A percentile compares a stretch with the other conserved stretches of the same genome.
Conservation (phyloP, 2,113 vertebrate species). For the Carettochelys insculpta region DNA sequence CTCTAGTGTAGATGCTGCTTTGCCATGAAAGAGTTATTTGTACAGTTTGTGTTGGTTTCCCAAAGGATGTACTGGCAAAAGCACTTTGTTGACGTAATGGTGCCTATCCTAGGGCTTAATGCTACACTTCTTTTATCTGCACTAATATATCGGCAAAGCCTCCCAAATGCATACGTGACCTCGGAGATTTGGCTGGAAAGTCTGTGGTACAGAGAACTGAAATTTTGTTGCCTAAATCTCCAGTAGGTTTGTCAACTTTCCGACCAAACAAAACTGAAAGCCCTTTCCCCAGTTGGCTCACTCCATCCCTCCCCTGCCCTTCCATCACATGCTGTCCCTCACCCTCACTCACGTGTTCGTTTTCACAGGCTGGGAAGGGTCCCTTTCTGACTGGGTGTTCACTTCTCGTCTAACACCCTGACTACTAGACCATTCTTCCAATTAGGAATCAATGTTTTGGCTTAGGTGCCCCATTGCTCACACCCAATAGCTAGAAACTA, state of each 20-base stretch:
- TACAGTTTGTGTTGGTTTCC: not conserved
- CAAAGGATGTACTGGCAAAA: not conserved
- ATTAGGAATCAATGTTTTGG: not conserved
- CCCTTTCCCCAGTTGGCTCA: too few relatives aligned
- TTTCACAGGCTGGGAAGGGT: too few relatives aligned
- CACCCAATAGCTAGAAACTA: not conserved
- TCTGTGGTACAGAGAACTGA: not conserved
- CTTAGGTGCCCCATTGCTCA: not conserved
- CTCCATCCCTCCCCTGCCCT: too few relatives aligned
- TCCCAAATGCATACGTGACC: not conserved
- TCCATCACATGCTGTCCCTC: too few relatives aligned
- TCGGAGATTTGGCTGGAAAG: not conserved
- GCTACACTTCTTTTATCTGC: not conserved
- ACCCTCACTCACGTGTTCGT: too few relatives aligned
- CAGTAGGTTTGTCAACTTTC: too few relatives aligned
- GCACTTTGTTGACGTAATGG: not conserved
- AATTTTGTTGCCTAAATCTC: not conserved
- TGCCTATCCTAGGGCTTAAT: not conserved
- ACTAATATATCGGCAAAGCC: not conserved
- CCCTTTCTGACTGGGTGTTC: too few relatives aligned
- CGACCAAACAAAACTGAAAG: too few relatives aligned
- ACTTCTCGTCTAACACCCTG: not conserved
- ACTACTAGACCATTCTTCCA: not conserved
- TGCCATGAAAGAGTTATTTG: not conserved
- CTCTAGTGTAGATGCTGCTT: not conserved